Evolutionary conservation across 2,113 vertebrate genomes (phyloP).

Genomic region (Pseudopipra pipra): DNA sequence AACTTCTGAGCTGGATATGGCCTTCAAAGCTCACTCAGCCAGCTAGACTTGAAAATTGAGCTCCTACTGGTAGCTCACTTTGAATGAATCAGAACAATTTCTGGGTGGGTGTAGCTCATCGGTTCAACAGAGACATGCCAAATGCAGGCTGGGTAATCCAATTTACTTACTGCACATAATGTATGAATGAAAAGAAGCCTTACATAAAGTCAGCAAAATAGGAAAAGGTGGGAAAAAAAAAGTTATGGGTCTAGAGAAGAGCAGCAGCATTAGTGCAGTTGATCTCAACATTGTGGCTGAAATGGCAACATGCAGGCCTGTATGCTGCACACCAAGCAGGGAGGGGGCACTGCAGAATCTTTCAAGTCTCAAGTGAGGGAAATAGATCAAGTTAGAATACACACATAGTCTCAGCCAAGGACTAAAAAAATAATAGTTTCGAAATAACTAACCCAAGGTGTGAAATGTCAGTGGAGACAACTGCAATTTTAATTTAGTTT

Average conservation of each 20-base stretch:
- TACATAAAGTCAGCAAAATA: background rate
- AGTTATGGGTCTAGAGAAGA: background rate
- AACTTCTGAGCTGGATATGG: background rate
- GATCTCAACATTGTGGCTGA: background rate
- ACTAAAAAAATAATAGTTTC: background rate
- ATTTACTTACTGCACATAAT: background rate
- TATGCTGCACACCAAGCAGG: background rate
- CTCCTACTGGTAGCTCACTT: background rate
- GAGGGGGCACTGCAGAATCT: background rate
- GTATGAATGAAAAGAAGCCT: background rate
- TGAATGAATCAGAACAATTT: conserved; percentile 30
- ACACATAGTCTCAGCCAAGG: background rate
- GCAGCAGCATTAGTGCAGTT: background rate
- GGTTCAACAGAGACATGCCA: background rate
- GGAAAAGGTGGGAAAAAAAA: background rate
- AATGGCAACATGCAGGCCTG: background rate
- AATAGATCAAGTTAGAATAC: background rate
- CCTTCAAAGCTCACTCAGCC: background rate
- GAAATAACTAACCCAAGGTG: background rate
- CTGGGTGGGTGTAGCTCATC: background rate
- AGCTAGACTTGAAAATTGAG: conserved; percentile 6
- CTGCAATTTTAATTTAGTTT: background rate
- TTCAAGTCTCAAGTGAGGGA: background rate
- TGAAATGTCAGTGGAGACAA: background rate
- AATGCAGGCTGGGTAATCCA: background rate